Evolutionary conservation across 2,888 invertebrate genomes (phyloP).

Genomic region (Polymixis flavicincta): DNA sequence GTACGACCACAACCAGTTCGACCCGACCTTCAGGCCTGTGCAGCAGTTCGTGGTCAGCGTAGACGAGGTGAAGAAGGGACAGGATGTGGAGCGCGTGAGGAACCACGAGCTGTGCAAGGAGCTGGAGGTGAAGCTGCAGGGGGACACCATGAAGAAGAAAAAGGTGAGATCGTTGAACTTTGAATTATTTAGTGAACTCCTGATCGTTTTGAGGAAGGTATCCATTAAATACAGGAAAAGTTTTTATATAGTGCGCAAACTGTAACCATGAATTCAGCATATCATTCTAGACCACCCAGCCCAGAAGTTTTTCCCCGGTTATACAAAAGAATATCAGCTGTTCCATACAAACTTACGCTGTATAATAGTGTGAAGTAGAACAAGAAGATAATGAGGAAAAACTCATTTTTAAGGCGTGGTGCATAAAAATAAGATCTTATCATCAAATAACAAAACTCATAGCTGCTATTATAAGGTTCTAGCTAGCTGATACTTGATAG

Average conservation of each 20-base stretch:
- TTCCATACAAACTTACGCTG: no score
- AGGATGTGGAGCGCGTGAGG: slow-evolving; percentile 74
- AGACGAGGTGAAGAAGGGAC: slow-evolving; percentile 80
- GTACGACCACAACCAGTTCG: slow-evolving; percentile 89
- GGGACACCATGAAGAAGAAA: slow-evolving; percentile 80
- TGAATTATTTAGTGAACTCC: no score
- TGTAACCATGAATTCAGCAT: no score
- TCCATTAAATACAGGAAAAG: no score
- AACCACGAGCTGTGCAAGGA: slow-evolving; percentile 83
- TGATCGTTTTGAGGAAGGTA: neutral
- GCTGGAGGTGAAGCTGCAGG: slow-evolving; percentile 84
- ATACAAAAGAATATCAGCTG: no score
- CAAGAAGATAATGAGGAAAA: neutral
- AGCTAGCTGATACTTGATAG: neutral
- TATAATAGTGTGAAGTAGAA: no score
- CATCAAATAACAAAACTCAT: neutral
- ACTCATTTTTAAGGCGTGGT: neutral
- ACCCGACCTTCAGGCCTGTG: slow-evolving; percentile 80
- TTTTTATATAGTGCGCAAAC: no score
- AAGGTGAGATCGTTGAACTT: slow-evolving; percentile 68
- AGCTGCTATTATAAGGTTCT: neutral
- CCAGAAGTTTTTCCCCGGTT: no score
- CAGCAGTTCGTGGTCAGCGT: slow-evolving; percentile 82
- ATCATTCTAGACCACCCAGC: no score
- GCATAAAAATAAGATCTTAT: neutral